Conservation (phyloP, 2,888 invertebrate species). For the Agriotes lineatus region DNA sequence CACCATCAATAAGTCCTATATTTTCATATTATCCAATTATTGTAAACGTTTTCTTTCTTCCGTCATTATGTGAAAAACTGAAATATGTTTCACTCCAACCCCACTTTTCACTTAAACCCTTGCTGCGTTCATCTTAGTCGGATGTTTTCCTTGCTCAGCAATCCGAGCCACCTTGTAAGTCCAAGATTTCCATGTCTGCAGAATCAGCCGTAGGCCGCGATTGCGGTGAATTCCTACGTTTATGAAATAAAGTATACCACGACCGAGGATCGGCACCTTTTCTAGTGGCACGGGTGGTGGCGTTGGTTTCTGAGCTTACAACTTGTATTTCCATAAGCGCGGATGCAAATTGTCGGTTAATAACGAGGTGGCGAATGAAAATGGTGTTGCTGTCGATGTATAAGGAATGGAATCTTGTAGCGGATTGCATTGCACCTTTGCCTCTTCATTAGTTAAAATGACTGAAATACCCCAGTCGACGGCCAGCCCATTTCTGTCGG, state of each 20-base stretch:
- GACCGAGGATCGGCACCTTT: constrained; percentile 9
- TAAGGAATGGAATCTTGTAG: constrained; percentile 29
- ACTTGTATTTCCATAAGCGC: constrained; percentile 33
- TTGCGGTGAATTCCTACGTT: not conserved
- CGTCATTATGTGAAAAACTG: too few relatives aligned
- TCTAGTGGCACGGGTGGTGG: not conserved
- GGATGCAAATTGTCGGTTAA: constrained; percentile 33
- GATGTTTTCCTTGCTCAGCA: too few relatives aligned
- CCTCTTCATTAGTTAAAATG: constrained; percentile 21
- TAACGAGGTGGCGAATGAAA: constrained; percentile 34
- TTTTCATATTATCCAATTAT: too few relatives aligned
- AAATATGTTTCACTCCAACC: too few relatives aligned
- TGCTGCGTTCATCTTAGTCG: too few relatives aligned
- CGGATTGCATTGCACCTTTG: constrained; percentile 20
- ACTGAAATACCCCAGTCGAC: not conserved
- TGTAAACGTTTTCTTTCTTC: too few relatives aligned
- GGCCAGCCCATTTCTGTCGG: too few relatives aligned
- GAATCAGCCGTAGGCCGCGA: not conserved
- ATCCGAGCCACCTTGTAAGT: too few relatives aligned
- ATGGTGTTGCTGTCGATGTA: constrained; percentile 33
- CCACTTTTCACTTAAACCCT: too few relatives aligned
- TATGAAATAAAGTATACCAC: not conserved
- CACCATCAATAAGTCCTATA: too few relatives aligned
- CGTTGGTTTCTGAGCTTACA: not conserved
- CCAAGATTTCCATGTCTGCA: too few relatives aligned